Evolutionary conservation across 2,113 vertebrate genomes (phyloP), one percentile per base, ranked within the genome.

Genomic region (Passer domesticus): DNA sequence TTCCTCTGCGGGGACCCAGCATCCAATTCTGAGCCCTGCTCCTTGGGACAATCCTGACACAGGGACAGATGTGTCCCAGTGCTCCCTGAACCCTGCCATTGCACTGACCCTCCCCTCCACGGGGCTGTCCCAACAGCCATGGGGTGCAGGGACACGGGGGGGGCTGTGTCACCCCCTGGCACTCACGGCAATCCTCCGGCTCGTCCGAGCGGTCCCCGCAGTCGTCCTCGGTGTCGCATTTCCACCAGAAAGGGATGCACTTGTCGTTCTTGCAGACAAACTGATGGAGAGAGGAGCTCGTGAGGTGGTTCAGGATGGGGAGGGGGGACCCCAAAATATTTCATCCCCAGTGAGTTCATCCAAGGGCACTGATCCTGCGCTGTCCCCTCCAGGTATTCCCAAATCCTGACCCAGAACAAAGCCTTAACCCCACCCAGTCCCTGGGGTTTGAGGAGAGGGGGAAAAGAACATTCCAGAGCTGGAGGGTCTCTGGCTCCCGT

Each of bases 241-340:
- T 99, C 99, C 99, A 99, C 99, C 99, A 99, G 98, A 99, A 99
- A 91, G 99, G 99, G 98, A 99, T 99, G 98, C 99, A 99, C 92
- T 99, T 99, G 98, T 99, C 99, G 1, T 99, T 99, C 98, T 99
- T 99, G 96, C 99, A 99, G 74, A 99, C 99, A 94, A 99, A 99
- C 99, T 99, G 49, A 87, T 11, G 13, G 33, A 69, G 67, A 94
- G 20, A 95, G 25, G 20, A 60, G 15, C 11, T 9, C 1, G 5
- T 62, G 76, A 28, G 44, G 23, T 1, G 2, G 25, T 13, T 39
- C 7, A 0, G 64, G 22, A 21, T 1, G 5, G 37, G 37, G 18
- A 86, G 10, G 18, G 20, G 28, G 7, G 0, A 25, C 10, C 30
- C 74, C 56, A 15, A 15, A 43, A 41, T 20, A 66, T 31, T 53